phyloP scores from a whole-genome alignment of 1,140 invertebrate species.

The Arion vulgaris region DNA sequence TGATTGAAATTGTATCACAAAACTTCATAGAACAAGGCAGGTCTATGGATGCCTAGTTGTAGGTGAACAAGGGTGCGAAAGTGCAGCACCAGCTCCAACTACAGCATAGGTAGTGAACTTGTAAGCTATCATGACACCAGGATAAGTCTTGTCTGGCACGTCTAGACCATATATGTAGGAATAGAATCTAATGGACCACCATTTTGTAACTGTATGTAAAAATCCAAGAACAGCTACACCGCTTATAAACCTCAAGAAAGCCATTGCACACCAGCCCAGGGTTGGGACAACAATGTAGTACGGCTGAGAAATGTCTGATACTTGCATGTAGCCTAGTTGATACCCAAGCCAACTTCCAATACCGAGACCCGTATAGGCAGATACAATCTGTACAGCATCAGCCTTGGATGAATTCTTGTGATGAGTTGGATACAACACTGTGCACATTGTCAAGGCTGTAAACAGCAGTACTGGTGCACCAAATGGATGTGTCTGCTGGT shows the following conservation, averaged over 20 bases:
- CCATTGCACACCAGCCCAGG: slow-evolving; percentile 81
- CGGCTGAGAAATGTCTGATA: slow-evolving; percentile 74
- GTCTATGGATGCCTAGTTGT: slow-evolving; percentile 83
- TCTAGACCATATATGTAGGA: slow-evolving; percentile 77
- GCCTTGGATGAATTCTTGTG: slow-evolving; percentile 76
- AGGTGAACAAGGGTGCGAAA: slow-evolving; percentile 85
- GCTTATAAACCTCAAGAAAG: slow-evolving; percentile 82
- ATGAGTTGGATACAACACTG: slow-evolving; percentile 78
- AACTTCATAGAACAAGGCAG: slow-evolving; percentile 85
- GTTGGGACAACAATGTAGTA: slow-evolving; percentile 78
- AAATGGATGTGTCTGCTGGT: slow-evolving; percentile 80
- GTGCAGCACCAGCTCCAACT: slow-evolving; percentile 79
- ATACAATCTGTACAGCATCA: slow-evolving; percentile 88
- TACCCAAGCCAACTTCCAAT: slow-evolving; percentile 89
- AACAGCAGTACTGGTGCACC: slow-evolving; percentile 80
- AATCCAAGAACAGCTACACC: slow-evolving; percentile 83
- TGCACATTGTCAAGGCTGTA: slow-evolving; percentile 80
- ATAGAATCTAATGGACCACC: slow-evolving; percentile 81
- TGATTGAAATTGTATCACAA: slow-evolving; percentile 23
- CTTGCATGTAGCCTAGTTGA: slow-evolving; percentile 79
- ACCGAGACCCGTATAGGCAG: slow-evolving; percentile 81
- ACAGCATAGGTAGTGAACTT: slow-evolving; percentile 79
- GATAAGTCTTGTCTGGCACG: slow-evolving; percentile 69
- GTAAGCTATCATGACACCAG: slow-evolving; percentile 81
- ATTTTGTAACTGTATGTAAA: slow-evolving; percentile 80